Evolutionary conservation across 1,140 invertebrate species (phyloP), one percentile per base, ranked within the genome.

Genomic region (Coptotermes formosanus): DNA sequence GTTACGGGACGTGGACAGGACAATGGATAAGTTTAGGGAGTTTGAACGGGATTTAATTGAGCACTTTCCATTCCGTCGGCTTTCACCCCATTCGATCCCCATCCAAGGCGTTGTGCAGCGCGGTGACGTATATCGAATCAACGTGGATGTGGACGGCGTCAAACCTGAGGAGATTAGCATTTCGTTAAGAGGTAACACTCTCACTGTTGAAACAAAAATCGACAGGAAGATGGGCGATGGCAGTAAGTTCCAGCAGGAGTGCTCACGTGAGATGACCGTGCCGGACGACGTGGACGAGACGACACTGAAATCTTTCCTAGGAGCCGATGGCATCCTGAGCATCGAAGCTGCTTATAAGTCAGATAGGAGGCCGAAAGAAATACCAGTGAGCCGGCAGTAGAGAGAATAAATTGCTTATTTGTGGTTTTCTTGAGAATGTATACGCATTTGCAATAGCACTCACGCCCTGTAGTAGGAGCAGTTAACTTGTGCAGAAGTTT

Each of bases 271-370:
- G 25, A 91, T 90, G 85, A 89, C 91, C 2, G 64, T 92, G 11
- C 92, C 92, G 0, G 89, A 91, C 82, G 90, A 89, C 45, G 88
- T 92, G 11, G 89, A 91, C 52, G 86, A 88, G 16, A 88, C 90
- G 69, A 87, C 89, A 64, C 87, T 92, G 21, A 90, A 89, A 48
- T 91, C 90, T 3, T 87, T 89, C 52, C 87, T 91, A 25, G 89
- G 87, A 30, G 86, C 87, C 14, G 89, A 89, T 86, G 91, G 91
- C 9, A 86, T 90, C 25, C 87, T 92, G 43, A 87, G 87, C 6
- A 91, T 92, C 55, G 90, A 91, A 86, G 91, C 89, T 19, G 89
- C 90, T 0, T 87, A 90, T 9, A 89, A 88, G 4, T 87, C 88
- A 87, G 87, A 88, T 32, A 86, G 85, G 43, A 87, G 88, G n/a